Evolutionary conservation across 2,797 vertebrate genomes (phyloP).

Genomic region (Otus scops): DNA sequence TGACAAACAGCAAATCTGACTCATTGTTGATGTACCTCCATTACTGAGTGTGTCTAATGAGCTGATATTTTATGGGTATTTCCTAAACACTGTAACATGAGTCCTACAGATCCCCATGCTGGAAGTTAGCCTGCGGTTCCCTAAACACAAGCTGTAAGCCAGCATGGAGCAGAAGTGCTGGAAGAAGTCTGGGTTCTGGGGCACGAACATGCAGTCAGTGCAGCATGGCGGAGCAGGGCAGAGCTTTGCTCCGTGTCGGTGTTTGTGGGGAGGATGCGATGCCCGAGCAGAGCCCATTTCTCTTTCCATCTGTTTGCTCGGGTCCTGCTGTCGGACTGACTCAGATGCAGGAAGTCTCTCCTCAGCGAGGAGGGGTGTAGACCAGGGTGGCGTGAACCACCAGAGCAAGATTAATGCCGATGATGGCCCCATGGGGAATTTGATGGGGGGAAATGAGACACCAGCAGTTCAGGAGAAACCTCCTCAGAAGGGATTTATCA

Average conservation of each 20-base stretch:
- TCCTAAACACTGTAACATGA: conserved; percentile 18
- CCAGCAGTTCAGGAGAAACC: neutral
- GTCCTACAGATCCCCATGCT: neutral
- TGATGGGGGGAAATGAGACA: neutral
- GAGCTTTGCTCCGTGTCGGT: accelerated
- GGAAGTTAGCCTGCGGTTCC: neutral
- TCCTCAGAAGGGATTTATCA: neutral
- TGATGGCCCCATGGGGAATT: neutral
- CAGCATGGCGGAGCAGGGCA: neutral
- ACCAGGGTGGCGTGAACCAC: neutral
- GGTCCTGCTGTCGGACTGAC: neutral
- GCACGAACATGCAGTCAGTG: accelerated
- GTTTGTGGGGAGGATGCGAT: accelerated
- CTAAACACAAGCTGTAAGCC: neutral
- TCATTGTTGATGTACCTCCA: conserved; percentile 27
- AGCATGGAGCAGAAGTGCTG: neutral
- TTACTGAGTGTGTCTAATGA: neutral
- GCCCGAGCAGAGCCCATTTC: neutral
- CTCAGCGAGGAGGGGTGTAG: neutral
- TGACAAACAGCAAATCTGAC: conserved; percentile 50
- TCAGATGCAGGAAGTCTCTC: conserved; percentile 12
- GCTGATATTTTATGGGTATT: conserved; percentile 39
- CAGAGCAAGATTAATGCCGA: neutral
- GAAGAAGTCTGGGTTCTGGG: neutral
- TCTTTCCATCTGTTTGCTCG: neutral